A percentile compares a stretch with the other conserved stretches of the same genome.
These are phyloP conservation scores for Tineola bisselliella DNA, from an alignment of 2,888 invertebrate genomes.

Conservation along the genomic window DNA sequence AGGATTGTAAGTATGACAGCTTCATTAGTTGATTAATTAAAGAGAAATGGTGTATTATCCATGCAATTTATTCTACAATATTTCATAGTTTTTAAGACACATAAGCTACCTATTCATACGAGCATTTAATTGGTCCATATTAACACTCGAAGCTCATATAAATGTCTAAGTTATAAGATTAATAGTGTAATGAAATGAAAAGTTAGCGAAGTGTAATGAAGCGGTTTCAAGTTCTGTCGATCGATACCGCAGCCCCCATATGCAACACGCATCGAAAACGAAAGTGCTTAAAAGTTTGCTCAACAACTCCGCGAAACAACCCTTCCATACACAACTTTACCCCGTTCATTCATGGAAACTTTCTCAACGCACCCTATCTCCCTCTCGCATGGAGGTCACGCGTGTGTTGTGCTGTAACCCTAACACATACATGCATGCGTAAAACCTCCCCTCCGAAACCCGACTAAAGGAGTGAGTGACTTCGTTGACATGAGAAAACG, in stretches of 20 bases:
- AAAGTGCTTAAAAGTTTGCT: conserved; percentile 33
- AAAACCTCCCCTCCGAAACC: conserved; percentile 4
- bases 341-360: conserved; percentile 49
- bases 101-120: too few species aligned
- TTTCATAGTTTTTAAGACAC: too few species aligned
- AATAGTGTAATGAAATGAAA: neutral
- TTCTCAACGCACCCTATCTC: conserved; percentile 25
- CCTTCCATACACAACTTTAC: conserved; percentile 53
- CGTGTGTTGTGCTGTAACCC: conserved; percentile 46
- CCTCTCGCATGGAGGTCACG: conserved; percentile 38
- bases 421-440: conserved; percentile 39
- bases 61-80: too few species aligned
- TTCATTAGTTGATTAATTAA: too few species aligned
- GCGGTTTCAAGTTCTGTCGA: conserved; percentile 25
- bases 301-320: conserved; percentile 41
- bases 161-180: too few species aligned
- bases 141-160: too few species aligned
- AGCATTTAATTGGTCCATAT: too few species aligned
- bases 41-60: too few species aligned
- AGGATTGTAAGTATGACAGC: too few species aligned
- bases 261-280: conserved; percentile 61
- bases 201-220: neutral
- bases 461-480: conserved; percentile 7
- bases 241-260: conserved; percentile 45
- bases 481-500: conserved; percentile 15